Base-by-base conservation (phyloP, 2,888 invertebrate species). In the Drosophila kokeensis region DNA sequence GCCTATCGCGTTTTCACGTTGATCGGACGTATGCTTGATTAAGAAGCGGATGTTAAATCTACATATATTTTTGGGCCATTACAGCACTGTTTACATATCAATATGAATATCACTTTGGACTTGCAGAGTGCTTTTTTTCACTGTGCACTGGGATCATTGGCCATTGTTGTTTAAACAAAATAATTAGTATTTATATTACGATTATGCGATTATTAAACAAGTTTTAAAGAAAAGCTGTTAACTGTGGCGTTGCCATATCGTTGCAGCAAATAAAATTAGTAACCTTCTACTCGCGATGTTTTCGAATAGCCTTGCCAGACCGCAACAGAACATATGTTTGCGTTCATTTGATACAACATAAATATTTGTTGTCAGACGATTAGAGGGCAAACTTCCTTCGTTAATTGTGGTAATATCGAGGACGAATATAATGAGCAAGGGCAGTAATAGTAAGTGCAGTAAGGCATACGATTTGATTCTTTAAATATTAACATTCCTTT, bases 71-170 rank as follows among this genome's bases (percentile, higher is more conserved):
- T 42, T 50, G 50, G 32, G 27, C 15, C 18, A 27, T 36, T 13
- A 48, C 34, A 42, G 15, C 59, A 54, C 29, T 45, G 24, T 24
- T 38, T 32, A 52, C 21, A 38, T 64, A 30, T 13, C 24, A 29
- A 50, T 48, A 24, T 5, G 49, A 30, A 59, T 29, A 27, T 90
- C 70, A 92, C 69, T 92, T 93, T 11, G 92, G 93, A 79, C 66
- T 92, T 92, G 55, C 92, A 92, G 69, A 90, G 87, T 0, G 92
- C 65, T 0, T 90, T 69, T n/a, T 27, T 87, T 67, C 6, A 84
- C 81, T 3, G 83, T 49, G 18, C 83, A 58, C 74, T 94, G 95
- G 94, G 74, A 63, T 90, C 86, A 0, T 91, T 85, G 4, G 91
- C 85, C 21, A 21, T 42, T 21, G 6, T 21, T 42, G 6, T 6